Percentiles rank a stretch among this genome's conserved stretches.
Evolutionary conservation across 2,888 invertebrate species (phyloP).

Genomic region (Alloplasta piceator): DNA sequence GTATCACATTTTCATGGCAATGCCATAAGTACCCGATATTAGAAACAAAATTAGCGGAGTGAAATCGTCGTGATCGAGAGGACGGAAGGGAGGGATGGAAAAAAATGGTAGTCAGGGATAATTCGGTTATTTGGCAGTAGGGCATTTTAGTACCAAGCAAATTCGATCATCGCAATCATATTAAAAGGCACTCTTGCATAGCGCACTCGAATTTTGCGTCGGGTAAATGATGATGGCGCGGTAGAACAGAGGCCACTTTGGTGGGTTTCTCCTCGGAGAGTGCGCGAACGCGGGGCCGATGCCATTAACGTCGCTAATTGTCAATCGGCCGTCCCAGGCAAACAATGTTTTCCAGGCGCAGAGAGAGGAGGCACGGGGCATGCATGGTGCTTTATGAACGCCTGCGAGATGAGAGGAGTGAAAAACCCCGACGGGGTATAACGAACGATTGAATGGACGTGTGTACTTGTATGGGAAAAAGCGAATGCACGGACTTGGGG

Average conservation of each 20-base stretch:
- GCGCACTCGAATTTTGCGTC: conserved; percentile 36
- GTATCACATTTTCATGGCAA: too few species aligned
- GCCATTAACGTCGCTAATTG: conserved; percentile 54
- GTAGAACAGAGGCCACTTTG: conserved; percentile 40
- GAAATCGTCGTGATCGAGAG: too few species aligned
- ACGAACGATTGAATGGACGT: conserved; percentile 17
- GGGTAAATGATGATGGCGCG: conserved; percentile 35
- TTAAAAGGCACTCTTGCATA: conserved; percentile 55
- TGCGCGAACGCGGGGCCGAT: conserved; percentile 26
- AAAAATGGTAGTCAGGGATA: conserved; percentile 15
- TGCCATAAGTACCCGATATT: too few species aligned
- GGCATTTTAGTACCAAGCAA: conserved; percentile 18
- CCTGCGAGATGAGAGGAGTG: conserved; percentile 31
- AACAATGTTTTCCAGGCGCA: conserved; percentile 39
- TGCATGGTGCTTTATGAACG: conserved; percentile 24
- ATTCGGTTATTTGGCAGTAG: conserved; percentile 11
- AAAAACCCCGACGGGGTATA: conserved; percentile 15
- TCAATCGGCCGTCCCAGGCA: conserved; percentile 49
- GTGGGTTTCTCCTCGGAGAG: conserved; percentile 42
- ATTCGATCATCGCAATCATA: conserved; percentile 46
- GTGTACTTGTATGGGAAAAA: neutral
- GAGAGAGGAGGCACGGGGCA: conserved; percentile 12
- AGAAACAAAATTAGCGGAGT: too few species aligned
- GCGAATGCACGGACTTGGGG: neutral
- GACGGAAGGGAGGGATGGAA: neutral